Base-by-base conservation (phyloP, 2,113 vertebrate species). In the Prietella phreatophila region DNA sequence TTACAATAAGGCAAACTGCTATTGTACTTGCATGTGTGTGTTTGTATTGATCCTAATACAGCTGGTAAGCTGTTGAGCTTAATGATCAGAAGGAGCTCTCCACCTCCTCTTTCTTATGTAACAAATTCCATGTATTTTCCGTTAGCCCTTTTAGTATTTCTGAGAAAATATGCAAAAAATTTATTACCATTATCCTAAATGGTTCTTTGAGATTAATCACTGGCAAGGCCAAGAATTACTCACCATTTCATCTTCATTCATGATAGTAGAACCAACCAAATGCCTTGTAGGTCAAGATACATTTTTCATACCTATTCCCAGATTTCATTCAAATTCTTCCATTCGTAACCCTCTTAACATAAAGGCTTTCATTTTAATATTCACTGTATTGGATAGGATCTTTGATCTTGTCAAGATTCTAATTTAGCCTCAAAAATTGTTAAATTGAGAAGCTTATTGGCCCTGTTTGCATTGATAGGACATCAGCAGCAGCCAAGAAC, bases 371-470 rank as follows among this genome's bases (percentile, higher is more conserved):
- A 60, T 71, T 82, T 85, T 76, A 47, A 58, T 83, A 13, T 75
- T 6, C 25, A 22, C n/a, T 87, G 14, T 82, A 86, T 20, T 47
- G 27, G 63, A 65, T 65, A 30, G 65, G 47, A 53, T 86, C 71
- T 47, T 65, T 63, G 80, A 65, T 27, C 33, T 83, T 82, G n/a
- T 83, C 85, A 67, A 25, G 25, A 60, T 76, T 11, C 39, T 89
- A 90, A 91, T 87, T 63, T 11, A 22, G 25, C 83, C 76, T 90
- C 85, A 87, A 78, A 78, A n/a, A 19, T 55, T n/a, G 79, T 78
- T 63, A 60, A 33, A 82, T 30, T 84, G 78, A 80, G 69, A 36
- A 50, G 90, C 87, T 89, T 69, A 85, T 86, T 90, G 85, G 69
- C 19, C 69, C 89, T 50, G 50, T 33, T 71, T 36, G 5, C 5